These are phyloP conservation scores for Symphodus melops DNA, from an alignment of 2,113 vertebrate genomes.

Conservation along the genomic window DNA sequence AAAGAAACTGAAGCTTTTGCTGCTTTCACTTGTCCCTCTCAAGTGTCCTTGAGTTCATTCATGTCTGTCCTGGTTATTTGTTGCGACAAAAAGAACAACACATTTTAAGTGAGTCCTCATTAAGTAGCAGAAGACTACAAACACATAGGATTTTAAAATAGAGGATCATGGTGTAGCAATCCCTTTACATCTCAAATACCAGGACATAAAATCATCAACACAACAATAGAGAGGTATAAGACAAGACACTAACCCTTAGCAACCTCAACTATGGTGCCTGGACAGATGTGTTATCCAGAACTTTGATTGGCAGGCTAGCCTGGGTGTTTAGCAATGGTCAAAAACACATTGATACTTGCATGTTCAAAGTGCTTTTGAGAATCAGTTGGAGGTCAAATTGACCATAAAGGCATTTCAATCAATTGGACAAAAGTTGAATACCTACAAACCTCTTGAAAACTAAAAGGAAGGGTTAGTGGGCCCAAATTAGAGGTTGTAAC, in stretches of 20 bases:
- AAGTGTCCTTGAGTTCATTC: neutral
- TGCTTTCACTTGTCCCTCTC: slow-evolving; percentile 34
- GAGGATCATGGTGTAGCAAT: neutral
- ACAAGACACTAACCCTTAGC: slow-evolving; percentile 27
- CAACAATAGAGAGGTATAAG: slow-evolving; percentile 52
- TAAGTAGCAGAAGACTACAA: slow-evolving; percentile 33
- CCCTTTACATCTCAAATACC: slow-evolving; percentile 54
- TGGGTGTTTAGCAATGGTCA: slow-evolving; percentile 44
- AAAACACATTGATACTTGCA: slow-evolving; percentile 1
- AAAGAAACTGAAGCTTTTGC: slow-evolving; percentile 30
- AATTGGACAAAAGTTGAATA: neutral
- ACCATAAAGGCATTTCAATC: neutral
- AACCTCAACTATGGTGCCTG: slow-evolving; percentile 23
- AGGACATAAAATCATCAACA: slow-evolving; percentile 56
- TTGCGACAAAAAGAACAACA: neutral
- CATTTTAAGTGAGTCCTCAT: neutral
- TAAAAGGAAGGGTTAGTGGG: neutral
- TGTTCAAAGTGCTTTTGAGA: neutral
- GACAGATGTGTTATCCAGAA: slow-evolving; percentile 56
- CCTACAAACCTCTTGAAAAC: neutral
- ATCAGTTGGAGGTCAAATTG: neutral
- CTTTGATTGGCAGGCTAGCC: neutral
- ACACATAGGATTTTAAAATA: neutral
- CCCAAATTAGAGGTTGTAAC: slow-evolving; percentile 50
- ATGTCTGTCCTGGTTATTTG: neutral